These are phyloP conservation scores for Colius striatus DNA, from an alignment of 2,113 vertebrate species.

Conservation along the genomic window DNA sequence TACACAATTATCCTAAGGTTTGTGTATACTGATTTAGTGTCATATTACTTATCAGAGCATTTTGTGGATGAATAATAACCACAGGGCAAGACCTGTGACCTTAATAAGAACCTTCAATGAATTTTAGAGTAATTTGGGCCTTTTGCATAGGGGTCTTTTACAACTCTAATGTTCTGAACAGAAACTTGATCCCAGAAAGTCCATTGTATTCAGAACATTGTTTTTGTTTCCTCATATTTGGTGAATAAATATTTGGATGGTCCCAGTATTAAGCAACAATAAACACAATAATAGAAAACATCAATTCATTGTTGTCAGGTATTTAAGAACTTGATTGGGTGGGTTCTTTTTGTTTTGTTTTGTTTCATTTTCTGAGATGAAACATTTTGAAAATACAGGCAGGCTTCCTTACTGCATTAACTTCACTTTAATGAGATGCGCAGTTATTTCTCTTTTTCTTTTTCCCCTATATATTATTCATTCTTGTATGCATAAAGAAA, in stretches of 20 bases:
- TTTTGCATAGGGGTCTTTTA: constrained; percentile 68
- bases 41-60: constrained; percentile 84
- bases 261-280: constrained; percentile 68
- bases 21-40: constrained; percentile 78
- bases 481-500: constrained; percentile 59
- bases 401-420: constrained; percentile 80
- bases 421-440: constrained; percentile 78
- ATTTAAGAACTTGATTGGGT: constrained; percentile 80
- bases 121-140: constrained; percentile 75
- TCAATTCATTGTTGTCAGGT: constrained; percentile 78
- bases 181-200: constrained; percentile 79
- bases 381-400: constrained; percentile 89
- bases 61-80: constrained; percentile 81
- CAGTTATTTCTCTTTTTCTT: constrained; percentile 14
- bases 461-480: constrained; percentile 62
- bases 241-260: constrained; percentile 92
- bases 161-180: constrained; percentile 65
- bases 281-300: constrained; percentile 85
- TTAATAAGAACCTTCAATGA: constrained; percentile 78
- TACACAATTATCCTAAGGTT: constrained; percentile 76
- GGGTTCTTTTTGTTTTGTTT: constrained; percentile 45
- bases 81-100: constrained; percentile 80
- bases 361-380: constrained; percentile 74
- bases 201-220: constrained; percentile 85
- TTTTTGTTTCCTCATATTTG: constrained; percentile 84